phyloP scores from a whole-genome alignment of 2,888 invertebrate genomes.

The Anarsia innoxiella region DNA sequence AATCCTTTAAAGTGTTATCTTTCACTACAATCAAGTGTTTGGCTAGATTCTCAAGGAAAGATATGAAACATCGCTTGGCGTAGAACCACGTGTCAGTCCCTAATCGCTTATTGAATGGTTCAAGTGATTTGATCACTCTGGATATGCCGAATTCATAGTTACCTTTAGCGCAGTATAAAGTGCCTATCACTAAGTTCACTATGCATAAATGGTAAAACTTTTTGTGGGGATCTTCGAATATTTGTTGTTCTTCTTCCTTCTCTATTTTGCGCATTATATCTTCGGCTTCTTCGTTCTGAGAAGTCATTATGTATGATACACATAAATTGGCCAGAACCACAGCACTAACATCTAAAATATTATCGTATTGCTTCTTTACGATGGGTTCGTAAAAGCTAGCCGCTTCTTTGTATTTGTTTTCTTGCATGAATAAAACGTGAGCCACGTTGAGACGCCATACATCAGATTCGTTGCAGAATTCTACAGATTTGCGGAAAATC shows the following conservation, averaged over 20 bases:
- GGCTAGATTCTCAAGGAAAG: constrained; percentile 91
- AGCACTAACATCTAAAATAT: constrained; percentile 96
- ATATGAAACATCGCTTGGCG: constrained; percentile 95
- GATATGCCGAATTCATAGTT: constrained; percentile 99
- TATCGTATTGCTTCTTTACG: constrained; percentile 95
- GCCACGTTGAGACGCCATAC: constrained; percentile 98
- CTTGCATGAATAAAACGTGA: constrained; percentile 99
- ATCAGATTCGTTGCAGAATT: constrained; percentile 98
- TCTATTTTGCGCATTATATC: constrained; percentile 99
- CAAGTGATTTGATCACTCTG: constrained; percentile 96
- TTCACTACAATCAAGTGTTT: constrained; percentile 92
- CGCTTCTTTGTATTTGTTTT: constrained; percentile 98
- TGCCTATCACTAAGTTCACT: constrained; percentile 98
- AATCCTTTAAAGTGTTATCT: constrained; percentile 91
- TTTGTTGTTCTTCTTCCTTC: constrained; percentile 95
- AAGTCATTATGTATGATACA: constrained; percentile 99
- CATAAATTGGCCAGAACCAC: constrained; percentile 98
- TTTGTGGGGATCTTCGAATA: constrained; percentile 93
- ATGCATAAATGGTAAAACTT: constrained; percentile 98
- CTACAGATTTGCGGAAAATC: constrained; percentile 96
- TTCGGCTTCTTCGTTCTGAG: constrained; percentile 98
- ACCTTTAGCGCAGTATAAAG: constrained; percentile 98
- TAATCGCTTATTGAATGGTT: constrained; percentile 94
- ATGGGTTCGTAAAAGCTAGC: constrained; percentile 98
- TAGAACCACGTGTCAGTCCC: constrained; percentile 99